A percentile compares a stretch with the other conserved stretches of the same genome.
Evolutionary conservation across 2,797 vertebrate species (phyloP).

Genomic region (Crypturellus tataupa): DNA sequence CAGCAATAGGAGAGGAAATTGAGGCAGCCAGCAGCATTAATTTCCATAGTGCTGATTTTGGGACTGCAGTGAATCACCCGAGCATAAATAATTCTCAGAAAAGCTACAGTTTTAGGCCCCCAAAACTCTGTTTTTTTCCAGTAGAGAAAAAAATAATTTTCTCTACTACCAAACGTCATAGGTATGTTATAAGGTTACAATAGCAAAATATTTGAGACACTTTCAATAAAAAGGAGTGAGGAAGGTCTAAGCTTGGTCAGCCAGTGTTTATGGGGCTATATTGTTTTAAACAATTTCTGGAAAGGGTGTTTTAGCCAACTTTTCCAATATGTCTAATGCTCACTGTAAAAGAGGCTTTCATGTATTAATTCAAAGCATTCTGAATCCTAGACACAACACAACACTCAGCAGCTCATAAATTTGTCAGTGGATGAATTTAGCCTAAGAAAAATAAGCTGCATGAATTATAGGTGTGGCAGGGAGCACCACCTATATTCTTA

Average conservation of each 20-base stretch:
- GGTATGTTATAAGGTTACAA: neutral
- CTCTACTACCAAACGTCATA: neutral
- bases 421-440: conserved; percentile 71
- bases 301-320: conserved; percentile 26
- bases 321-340: conserved; percentile 48
- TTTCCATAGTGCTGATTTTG: conserved; percentile 12
- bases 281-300: conserved; percentile 49
- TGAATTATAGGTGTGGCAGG: conserved; percentile 64
- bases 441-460: conserved; percentile 64
- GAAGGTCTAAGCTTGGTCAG: neutral
- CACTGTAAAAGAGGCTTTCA: conserved; percentile 56
- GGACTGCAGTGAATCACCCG: neutral
- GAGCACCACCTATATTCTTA: conserved; percentile 64
- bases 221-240: neutral
- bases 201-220: neutral
- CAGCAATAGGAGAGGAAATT: neutral
- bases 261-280: conserved; percentile 43
- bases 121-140: neutral
- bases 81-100: conserved; percentile 12
- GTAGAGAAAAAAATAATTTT: neutral
- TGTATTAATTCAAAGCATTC: conserved; percentile 58
- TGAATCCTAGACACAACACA: conserved; percentile 68
- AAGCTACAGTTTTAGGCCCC: neutral
- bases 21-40: neutral
- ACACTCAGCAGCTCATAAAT: conserved; percentile 74